Base-by-base conservation (phyloP, 2,113 vertebrate species). In the Perccottus glenii region DNA sequence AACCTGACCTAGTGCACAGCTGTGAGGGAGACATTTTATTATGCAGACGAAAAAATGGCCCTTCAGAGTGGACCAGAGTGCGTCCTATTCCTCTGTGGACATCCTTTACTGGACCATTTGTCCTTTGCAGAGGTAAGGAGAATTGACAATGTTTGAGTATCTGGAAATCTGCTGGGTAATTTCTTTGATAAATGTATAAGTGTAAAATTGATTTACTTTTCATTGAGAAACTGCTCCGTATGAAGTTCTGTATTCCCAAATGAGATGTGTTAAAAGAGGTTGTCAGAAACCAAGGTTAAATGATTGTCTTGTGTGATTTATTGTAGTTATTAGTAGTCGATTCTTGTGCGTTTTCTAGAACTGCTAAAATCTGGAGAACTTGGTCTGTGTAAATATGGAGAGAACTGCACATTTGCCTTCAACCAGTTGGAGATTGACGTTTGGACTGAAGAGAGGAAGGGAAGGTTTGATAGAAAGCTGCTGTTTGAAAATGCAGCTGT, bases 381-480 rank as follows among this genome's bases (percentile, higher is more conserved):
- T 4, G 84, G 95, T 79, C 71, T 94, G 80, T 99, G 97, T 91
- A 95, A 95, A 90, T 98, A 90, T 64, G 93, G 95, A 40, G 96
- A 98, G 86, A 92, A 94, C 67, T 99, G 97, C 92, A 97, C 94
- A 9, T 99, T 98, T 90, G 96, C 96, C 50, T 98, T 94, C 90
- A 96, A 96, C 93, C 95, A 96, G 92, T 94, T 97, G 88, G 97
- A 99, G 92, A 96, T 99, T 4, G 97, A 98, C 43, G 96, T 99
- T 64, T 99, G 97, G 96, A 98, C 94, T 0, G 93, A 94, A 79
- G 97, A 99, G 90, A 93, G 95, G 84, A 96, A 94, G 73, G 95
- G 96, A 40, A 93, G 89, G 46, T 90, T 99, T 78, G 93, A 94
- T 88, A 90, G 97, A 3, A 91, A 93, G 74, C 90, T 94, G 74